Conservation (phyloP, 2,888 invertebrate genomes). For the Plagodis dolabraria region DNA sequence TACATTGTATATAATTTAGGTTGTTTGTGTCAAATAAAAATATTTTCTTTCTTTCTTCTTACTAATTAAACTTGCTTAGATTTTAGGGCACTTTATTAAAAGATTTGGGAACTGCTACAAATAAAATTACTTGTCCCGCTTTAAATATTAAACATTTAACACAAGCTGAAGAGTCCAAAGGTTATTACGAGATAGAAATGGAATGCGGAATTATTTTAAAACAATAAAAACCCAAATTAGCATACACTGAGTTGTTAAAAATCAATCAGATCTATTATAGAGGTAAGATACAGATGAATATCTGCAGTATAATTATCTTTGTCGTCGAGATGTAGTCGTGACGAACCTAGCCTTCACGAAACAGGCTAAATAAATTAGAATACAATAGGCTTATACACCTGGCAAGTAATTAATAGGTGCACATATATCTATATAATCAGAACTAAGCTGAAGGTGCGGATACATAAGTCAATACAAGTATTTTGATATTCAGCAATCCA, state of each 20-base stretch:
- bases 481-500: constrained; percentile 1
- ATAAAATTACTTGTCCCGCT: too few species aligned
- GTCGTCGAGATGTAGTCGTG: constrained; percentile 68
- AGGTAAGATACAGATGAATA: constrained; percentile 23
- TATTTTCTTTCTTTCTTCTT: too few species aligned
- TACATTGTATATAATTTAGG: too few species aligned
- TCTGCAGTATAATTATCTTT: constrained; percentile 47
- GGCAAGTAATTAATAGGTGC: constrained; percentile 70
- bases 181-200: neutral
- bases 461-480: constrained; percentile 9
- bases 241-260: constrained; percentile 16
- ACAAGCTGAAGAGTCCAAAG: neutral
- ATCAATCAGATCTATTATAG: constrained; percentile 24
- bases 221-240: constrained; percentile 13
- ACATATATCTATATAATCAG: constrained; percentile 42
- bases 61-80: too few species aligned
- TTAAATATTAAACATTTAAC: too few species aligned
- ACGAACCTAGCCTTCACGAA: constrained; percentile 72
- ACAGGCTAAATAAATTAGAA: constrained; percentile 75
- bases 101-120: too few species aligned
- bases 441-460: constrained; percentile 27
- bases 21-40: too few species aligned
- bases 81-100: too few species aligned
- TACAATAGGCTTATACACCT: constrained; percentile 75
- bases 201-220: constrained; percentile 19